These are phyloP conservation scores for Parnassius orleans DNA, from an alignment of 2,888 invertebrate species.

Conservation along the genomic window DNA sequence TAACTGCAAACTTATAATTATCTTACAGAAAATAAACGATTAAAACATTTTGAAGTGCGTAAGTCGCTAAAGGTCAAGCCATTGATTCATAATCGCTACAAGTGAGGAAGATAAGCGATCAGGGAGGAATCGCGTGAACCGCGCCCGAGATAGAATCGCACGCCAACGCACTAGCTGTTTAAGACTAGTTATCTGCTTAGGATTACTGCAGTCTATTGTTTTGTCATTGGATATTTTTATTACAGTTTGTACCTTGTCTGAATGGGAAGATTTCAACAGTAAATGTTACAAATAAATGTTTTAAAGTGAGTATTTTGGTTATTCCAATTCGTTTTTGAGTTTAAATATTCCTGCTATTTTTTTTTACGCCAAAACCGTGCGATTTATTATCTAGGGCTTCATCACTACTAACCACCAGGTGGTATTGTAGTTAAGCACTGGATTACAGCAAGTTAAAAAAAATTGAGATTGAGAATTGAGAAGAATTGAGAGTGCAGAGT, in stretches of 20 bases:
- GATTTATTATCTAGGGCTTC: too few relatives aligned
- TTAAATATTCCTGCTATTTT: too few relatives aligned
- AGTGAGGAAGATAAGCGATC: constrained; percentile 49
- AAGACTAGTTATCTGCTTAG: not conserved
- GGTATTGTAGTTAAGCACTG: too few relatives aligned
- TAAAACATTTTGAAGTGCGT: constrained; percentile 30
- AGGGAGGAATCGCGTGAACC: constrained; percentile 34
- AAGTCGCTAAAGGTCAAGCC: constrained; percentile 34
- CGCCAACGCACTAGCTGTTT: constrained; percentile 46
- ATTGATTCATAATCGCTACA: constrained; percentile 40
- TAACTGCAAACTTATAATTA: too few relatives aligned
- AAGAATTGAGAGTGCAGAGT: too few relatives aligned
- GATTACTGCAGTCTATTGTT: constrained; percentile 8
- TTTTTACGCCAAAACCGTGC: too few relatives aligned
- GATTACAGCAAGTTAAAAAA: too few relatives aligned
- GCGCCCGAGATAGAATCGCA: constrained; percentile 46
- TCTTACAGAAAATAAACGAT: too few relatives aligned
- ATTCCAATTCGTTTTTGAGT: too few relatives aligned
- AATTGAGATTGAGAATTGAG: too few relatives aligned
- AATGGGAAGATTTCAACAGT: not conserved
- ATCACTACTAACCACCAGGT: too few relatives aligned
- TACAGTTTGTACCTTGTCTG: constrained; percentile 19
- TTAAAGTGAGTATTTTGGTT: not conserved
- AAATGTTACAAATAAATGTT: constrained; percentile 11
- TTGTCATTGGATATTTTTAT: constrained; percentile 24